Evolutionary conservation across 2,888 invertebrate species (phyloP).

Genomic region (Cancer borealis): DNA sequence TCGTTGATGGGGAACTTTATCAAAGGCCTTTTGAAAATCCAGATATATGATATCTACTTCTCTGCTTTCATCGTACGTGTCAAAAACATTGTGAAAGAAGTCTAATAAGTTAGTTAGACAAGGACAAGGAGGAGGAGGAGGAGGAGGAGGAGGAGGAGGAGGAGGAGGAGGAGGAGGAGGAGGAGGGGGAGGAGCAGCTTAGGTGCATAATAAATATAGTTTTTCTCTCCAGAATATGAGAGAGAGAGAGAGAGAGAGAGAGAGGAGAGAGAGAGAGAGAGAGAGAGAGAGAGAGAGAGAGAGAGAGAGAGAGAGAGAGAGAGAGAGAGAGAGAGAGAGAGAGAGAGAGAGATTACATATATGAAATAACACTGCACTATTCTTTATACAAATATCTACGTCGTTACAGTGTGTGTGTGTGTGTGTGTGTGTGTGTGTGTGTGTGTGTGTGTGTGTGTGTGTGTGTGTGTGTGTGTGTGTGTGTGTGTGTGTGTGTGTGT

Average conservation of each 20-base stretch:
- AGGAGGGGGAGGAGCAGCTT: background rate
- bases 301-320: background rate
- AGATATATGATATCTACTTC: too few relatives aligned
- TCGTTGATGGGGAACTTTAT: too few relatives aligned
- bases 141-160: background rate
- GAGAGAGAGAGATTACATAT: too few relatives aligned
- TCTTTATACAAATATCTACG: background rate
- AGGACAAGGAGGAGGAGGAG: background rate
- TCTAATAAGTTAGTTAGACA: too few relatives aligned
- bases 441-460: too few relatives aligned
- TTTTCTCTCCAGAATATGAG: background rate
- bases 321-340: too few relatives aligned
- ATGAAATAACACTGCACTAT: background rate
- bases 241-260: constrained; percentile 42
- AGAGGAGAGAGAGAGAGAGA: constrained; percentile 34
- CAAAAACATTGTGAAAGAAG: too few relatives aligned
- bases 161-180: background rate
- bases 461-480: background rate
- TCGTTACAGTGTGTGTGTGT: background rate
- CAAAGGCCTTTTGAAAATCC: too few relatives aligned
- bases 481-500: constrained; percentile 18
- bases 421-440: too few relatives aligned
- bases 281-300: constrained; percentile 32
- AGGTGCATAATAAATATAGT: constrained; percentile 1
- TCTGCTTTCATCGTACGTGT: too few relatives aligned